These are phyloP conservation scores for Magallana gigas DNA, from an alignment of 1,140 invertebrate genomes.

Conservation along the genomic window DNA sequence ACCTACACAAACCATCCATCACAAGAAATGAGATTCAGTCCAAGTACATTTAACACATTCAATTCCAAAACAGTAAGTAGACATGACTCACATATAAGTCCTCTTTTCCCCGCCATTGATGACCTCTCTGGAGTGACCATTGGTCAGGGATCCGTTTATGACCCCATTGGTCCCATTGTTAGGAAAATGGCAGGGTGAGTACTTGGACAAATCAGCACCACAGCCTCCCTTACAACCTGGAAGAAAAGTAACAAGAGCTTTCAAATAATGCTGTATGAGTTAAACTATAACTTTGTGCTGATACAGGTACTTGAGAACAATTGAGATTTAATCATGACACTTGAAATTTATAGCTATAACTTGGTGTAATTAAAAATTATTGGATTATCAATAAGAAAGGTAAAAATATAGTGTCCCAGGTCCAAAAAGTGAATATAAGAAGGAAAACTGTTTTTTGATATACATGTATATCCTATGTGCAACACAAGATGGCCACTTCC, in stretches of 20 bases:
- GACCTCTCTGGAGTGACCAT: constrained; percentile 8
- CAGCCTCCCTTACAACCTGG: constrained; percentile 77
- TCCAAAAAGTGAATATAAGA: too few species aligned
- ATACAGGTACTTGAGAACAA: too few species aligned
- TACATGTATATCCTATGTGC: too few species aligned
- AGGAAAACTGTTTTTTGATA: too few species aligned
- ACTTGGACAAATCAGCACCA: constrained; percentile 70
- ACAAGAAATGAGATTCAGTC: neutral
- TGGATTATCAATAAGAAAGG: too few species aligned
- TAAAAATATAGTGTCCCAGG: too few species aligned
- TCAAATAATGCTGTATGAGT: too few species aligned
- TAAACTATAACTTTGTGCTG: too few species aligned
- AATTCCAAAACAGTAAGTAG: neutral
- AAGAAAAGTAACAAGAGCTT: constrained; percentile 32
- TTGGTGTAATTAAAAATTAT: too few species aligned
- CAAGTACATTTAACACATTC: neutral
- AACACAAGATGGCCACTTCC: too few species aligned
- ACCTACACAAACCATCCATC: constrained; percentile 61
- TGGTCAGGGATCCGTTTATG: constrained; percentile 24
- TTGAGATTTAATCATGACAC: too few species aligned
- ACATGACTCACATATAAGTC: constrained; percentile 26
- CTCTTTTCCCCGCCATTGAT: constrained; percentile 7
- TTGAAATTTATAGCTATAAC: too few species aligned
- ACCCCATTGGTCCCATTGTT: constrained; percentile 38
- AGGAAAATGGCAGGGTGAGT: constrained; percentile 69